Evolutionary conservation across 2,888 invertebrate species (phyloP).

Genomic region (Panzeria rudis): DNA sequence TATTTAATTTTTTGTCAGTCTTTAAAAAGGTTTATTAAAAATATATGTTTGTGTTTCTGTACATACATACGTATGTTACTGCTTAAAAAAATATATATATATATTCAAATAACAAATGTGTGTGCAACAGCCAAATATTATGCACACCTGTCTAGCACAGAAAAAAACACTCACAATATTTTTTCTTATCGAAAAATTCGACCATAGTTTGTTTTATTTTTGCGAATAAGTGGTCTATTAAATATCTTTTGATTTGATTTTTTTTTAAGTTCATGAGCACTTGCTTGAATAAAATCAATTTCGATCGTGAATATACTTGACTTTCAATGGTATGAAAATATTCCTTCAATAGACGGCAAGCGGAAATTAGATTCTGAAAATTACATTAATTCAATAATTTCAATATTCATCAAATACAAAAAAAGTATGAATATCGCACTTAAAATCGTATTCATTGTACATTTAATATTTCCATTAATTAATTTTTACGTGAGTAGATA

Average conservation of each 20-base stretch:
- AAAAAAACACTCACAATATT: background rate
- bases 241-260: constrained; percentile 27
- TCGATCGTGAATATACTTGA: background rate
- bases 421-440: too few species aligned
- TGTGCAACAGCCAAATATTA: background rate
- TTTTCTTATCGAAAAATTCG: constrained; percentile 19
- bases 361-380: constrained; percentile 31
- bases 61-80: too few species aligned
- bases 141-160: constrained; percentile 40
- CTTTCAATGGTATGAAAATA: constrained; percentile 29
- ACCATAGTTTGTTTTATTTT: background rate
- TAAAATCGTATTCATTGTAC: too few species aligned
- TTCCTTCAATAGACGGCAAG: background rate
- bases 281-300: constrained; percentile 3
- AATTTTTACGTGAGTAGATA: too few species aligned
- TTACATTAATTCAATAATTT: background rate
- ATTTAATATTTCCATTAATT: too few species aligned
- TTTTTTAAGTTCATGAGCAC: constrained; percentile 48
- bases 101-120: background rate
- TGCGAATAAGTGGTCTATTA: constrained; percentile 8
- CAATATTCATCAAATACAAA: background rate
- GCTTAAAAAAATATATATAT: background rate
- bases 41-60: background rate
- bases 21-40: background rate
- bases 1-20: background rate